Evolutionary conservation across 2,888 invertebrate genomes (phyloP).

Genomic region (Cephus pulcher): DNA sequence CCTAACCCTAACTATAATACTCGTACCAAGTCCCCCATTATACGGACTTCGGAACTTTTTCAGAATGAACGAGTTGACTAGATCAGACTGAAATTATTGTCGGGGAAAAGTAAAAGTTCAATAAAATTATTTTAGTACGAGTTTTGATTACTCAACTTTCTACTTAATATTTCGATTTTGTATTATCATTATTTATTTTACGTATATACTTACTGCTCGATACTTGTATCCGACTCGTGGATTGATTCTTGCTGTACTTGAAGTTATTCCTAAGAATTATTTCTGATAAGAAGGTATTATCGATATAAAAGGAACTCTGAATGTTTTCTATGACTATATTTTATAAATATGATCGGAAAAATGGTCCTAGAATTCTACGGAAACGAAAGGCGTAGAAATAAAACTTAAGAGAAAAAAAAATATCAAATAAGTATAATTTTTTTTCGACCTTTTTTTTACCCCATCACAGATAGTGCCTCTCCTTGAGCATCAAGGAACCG

Average conservation of each 20-base stretch:
- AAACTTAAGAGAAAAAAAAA: too few relatives aligned
- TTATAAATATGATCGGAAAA: background rate
- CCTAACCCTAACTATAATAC: background rate
- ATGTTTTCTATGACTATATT: background rate
- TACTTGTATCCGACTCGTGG: background rate
- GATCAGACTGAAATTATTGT: too few relatives aligned
- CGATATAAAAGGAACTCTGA: background rate
- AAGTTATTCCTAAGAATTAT: background rate
- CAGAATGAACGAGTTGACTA: too few relatives aligned
- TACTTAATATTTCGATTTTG: background rate
- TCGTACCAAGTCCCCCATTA: too few relatives aligned
- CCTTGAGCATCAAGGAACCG: background rate
- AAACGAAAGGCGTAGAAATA: too few relatives aligned
- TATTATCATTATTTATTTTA: background rate
- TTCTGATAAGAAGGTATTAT: background rate
- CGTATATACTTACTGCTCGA: background rate
- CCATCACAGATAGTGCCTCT: background rate
- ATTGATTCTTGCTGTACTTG: background rate
- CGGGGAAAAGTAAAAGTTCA: background rate
- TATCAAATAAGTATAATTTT: too few relatives aligned
- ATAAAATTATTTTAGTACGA: background rate
- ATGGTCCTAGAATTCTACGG: too few relatives aligned
- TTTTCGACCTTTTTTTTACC: background rate
- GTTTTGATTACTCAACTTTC: background rate
- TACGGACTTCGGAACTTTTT: too few relatives aligned